These are phyloP conservation scores for Lasioglossum lativentre DNA, from an alignment of 2,888 invertebrate genomes.

Conservation along the genomic window DNA sequence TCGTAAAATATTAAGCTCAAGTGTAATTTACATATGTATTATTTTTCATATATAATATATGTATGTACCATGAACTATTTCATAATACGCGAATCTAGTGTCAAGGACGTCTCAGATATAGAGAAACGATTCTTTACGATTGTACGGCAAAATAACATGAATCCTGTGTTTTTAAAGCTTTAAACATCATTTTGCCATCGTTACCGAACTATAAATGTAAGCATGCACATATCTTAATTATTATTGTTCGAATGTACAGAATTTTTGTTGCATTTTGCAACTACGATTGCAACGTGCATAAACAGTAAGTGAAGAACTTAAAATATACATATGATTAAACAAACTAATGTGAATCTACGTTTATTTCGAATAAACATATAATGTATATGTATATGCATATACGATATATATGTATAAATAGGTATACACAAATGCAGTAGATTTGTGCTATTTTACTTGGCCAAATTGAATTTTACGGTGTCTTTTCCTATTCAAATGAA, in stretches of 20 bases:
- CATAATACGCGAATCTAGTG: background rate
- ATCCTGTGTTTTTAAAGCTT: background rate
- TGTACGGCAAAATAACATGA: background rate
- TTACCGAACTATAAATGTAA: too few relatives aligned
- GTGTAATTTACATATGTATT: background rate
- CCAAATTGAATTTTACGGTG: background rate
- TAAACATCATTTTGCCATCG: background rate
- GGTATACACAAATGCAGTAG: too few relatives aligned
- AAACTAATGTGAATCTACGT: too few relatives aligned
- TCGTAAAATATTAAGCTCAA: background rate
- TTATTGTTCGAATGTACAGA: too few relatives aligned
- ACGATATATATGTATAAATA: too few relatives aligned
- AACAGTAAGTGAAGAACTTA: too few relatives aligned
- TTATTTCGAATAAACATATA: background rate
- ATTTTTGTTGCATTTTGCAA: too few relatives aligned
- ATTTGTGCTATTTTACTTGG: too few relatives aligned
- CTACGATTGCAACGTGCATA: too few relatives aligned
- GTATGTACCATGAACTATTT: background rate
- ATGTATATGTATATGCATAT: too few relatives aligned
- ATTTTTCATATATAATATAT: background rate
- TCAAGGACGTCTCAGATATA: background rate
- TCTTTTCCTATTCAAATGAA: background rate
- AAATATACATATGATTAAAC: too few relatives aligned
- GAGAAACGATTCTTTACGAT: background rate
- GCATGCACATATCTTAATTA: too few relatives aligned